Evolutionary conservation across 2,888 invertebrate species (phyloP).

Genomic region (Megaustenia siamemsis): DNA sequence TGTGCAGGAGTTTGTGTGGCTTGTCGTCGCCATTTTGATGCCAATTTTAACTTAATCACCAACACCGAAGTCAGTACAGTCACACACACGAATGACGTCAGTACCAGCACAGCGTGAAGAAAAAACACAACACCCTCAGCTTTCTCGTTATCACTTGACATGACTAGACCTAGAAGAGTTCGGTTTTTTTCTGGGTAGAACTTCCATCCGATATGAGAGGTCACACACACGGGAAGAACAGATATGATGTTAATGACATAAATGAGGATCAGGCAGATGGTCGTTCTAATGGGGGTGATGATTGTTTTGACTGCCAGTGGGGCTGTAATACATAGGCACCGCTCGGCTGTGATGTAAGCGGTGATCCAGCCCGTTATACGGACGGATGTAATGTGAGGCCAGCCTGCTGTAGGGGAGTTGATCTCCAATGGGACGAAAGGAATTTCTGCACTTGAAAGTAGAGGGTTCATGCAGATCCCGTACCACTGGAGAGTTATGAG

Average conservation of each 20-base stretch:
- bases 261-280: not conserved
- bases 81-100: not conserved
- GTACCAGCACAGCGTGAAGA: not conserved
- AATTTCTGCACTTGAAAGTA: not conserved
- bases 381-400: slow-evolving; percentile 2
- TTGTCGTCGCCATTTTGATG: not conserved
- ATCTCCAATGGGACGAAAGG: not conserved
- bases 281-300: slow-evolving; percentile 10
- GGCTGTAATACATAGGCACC: slow-evolving; percentile 29
- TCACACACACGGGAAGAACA: not conserved
- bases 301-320: slow-evolving; percentile 20
- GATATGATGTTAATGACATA: not conserved
- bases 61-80: not conserved
- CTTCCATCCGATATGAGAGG: not conserved
- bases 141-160: not conserved
- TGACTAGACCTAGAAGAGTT: slow-evolving; percentile 7
- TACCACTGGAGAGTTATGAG: slow-evolving; percentile 14
- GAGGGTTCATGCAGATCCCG: slow-evolving; percentile 27
- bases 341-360: slow-evolving; percentile 35
- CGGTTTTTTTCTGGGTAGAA: slow-evolving; percentile 19
- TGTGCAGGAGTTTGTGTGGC: not conserved
- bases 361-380: slow-evolving; percentile 39
- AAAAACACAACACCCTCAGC: slow-evolving; percentile 2
- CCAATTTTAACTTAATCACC: not conserved
- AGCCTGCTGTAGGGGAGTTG: not conserved